phyloP scores from a whole-genome alignment of 2,888 invertebrate species.

The Epistrophella euchroma region DNA sequence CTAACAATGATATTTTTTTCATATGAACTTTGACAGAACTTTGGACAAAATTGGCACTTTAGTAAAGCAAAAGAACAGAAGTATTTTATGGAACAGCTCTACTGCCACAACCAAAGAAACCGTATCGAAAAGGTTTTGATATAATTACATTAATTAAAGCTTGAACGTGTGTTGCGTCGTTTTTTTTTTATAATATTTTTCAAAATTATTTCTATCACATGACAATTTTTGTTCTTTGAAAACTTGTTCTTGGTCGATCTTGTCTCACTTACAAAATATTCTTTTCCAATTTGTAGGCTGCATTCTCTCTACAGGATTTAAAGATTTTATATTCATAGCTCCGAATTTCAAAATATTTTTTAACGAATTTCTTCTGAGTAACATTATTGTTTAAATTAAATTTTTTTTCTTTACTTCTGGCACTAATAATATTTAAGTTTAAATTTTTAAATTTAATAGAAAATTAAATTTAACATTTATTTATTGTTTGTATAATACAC shows the following conservation, averaged over 20 bases:
- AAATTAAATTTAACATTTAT: conserved; percentile 67
- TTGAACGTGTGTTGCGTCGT: no score
- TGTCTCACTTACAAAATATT: conserved; percentile 54
- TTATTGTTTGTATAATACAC: neutral
- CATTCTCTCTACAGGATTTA: conserved; percentile 45
- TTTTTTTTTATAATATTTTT: no score
- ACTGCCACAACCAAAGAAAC: no score
- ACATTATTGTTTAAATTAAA: conserved; percentile 43
- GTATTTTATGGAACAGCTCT: no score
- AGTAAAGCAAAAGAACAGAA: no score
- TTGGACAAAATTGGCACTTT: no score
- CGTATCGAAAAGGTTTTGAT: no score
- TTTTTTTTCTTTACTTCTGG: conserved; percentile 7
- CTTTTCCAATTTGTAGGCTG: conserved; percentile 52
- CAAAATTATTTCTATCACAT: neutral
- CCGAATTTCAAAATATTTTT: conserved; percentile 57
- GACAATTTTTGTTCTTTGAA: neutral
- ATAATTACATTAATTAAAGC: no score
- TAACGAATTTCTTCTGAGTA: conserved; percentile 52
- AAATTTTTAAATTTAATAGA: conserved; percentile 67
- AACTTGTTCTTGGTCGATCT: neutral
- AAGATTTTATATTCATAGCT: conserved; percentile 38
- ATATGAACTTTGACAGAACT: no score
- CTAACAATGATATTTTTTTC: no score
- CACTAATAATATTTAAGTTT: neutral